These are phyloP conservation scores for Drosophila paramelanica DNA, from an alignment of 2,888 invertebrate species.

Conservation along the genomic window DNA sequence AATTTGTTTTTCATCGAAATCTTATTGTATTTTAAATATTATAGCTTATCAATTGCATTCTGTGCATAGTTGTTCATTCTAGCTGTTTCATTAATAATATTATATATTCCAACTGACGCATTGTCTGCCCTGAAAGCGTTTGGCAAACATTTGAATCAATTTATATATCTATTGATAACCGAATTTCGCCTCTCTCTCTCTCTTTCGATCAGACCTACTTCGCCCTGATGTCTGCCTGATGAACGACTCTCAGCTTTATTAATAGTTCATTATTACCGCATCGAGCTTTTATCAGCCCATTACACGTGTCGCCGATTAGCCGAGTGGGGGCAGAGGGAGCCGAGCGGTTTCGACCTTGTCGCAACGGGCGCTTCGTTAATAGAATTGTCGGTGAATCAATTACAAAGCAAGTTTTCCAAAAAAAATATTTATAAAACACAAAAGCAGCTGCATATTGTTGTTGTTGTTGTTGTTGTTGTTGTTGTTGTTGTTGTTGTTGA, in stretches of 20 bases:
- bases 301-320: slow-evolving; percentile 74
- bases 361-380: slow-evolving; percentile 32
- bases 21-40: too few species aligned
- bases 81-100: neutral
- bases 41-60: too few species aligned
- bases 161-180: slow-evolving; percentile 12
- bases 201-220: neutral
- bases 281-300: slow-evolving; percentile 45
- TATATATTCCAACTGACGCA: slow-evolving; percentile 3
- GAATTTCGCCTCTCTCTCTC: neutral
- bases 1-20: too few species aligned
- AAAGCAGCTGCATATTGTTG: neutral
- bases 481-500: slow-evolving; percentile 13
- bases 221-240: neutral
- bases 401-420: slow-evolving; percentile 45
- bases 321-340: slow-evolving; percentile 11
- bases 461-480: slow-evolving; percentile 13
- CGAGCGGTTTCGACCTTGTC: slow-evolving; percentile 41
- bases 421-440: slow-evolving; percentile 19
- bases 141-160: slow-evolving; percentile 2
- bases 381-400: slow-evolving; percentile 38
- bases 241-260: slow-evolving; percentile 1
- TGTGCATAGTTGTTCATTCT: neutral
- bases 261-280: slow-evolving; percentile 18
- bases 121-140: neutral